These are phyloP conservation scores for Anoplolepis gracilipes DNA, from an alignment of 1,140 invertebrate genomes.

Conservation along the genomic window DNA sequence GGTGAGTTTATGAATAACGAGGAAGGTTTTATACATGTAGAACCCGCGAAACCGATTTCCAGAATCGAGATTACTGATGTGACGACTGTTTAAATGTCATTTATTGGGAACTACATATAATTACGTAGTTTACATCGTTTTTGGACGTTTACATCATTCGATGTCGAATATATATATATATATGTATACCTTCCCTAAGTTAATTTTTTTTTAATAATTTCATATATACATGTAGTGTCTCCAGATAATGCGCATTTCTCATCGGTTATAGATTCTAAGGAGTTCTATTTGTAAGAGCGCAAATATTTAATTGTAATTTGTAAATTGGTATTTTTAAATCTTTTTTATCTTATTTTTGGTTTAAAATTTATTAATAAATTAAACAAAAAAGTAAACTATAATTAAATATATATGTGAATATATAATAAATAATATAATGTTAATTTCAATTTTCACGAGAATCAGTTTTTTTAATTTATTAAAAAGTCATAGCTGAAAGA, in stretches of 20 bases:
- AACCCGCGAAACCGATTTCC: constrained; percentile 85
- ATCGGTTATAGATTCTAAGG: not conserved
- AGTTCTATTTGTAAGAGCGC: not conserved
- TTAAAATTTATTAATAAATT: not conserved
- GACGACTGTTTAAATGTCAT: constrained; percentile 81
- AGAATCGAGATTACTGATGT: constrained; percentile 86
- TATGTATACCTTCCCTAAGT: not conserved
- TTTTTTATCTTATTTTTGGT: constrained; percentile 2
- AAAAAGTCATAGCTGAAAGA: not conserved
- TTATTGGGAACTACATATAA: not conserved
- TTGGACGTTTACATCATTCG: not conserved
- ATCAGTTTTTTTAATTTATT: not conserved
- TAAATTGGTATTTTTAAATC: not conserved
- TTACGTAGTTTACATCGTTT: not conserved
- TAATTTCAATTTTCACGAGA: not conserved
- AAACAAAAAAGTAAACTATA: not conserved
- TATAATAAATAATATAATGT: not conserved
- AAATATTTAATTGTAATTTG: constrained; percentile 13
- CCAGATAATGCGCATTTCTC: not conserved
- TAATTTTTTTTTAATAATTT: constrained; percentile 11
- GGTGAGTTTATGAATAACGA: constrained; percentile 76
- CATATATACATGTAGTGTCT: not conserved
- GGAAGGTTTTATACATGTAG: constrained; percentile 80
- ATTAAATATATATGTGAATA: not conserved
- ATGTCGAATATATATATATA: not conserved